phyloP scores from a whole-genome alignment of 1,140 invertebrate species.

The Rhopalosiphum maidis region DNA sequence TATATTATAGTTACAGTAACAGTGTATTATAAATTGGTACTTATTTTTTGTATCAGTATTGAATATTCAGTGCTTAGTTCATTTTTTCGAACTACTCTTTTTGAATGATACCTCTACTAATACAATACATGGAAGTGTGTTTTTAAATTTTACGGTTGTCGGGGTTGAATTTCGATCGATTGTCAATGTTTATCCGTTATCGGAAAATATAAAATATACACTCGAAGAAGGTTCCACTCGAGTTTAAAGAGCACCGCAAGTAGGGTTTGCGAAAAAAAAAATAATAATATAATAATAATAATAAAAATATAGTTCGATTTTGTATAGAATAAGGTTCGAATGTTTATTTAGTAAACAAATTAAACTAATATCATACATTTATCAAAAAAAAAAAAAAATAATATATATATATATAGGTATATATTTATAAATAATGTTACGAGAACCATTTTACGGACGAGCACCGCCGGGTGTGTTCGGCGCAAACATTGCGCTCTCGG shows the following conservation, averaged over 20 bases:
- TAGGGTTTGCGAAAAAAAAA: constrained; percentile 24
- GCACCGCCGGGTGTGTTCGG: constrained; percentile 43
- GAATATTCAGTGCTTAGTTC: background rate
- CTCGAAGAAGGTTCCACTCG: background rate
- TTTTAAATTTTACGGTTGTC: background rate
- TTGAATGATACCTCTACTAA: background rate
- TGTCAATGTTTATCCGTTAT: constrained; percentile 4
- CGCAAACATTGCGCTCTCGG: constrained; percentile 43
- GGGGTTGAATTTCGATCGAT: constrained; percentile 3
- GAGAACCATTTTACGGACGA: constrained; percentile 51
- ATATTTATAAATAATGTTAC: background rate
- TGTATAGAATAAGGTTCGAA: background rate
- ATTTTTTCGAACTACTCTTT: background rate
- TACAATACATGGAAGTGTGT: background rate
- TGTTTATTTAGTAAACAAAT: constrained; percentile 55
- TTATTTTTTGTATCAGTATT: too few species aligned
- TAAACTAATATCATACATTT: constrained; percentile 49
- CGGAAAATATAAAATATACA: constrained; percentile 15
- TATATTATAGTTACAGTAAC: too few species aligned
- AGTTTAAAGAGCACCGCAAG: constrained; percentile 32
- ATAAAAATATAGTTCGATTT: constrained; percentile 14
- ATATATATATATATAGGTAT: background rate
- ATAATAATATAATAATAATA: background rate
- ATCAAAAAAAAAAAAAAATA: background rate
- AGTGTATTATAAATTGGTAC: too few species aligned